These are phyloP conservation scores for Adelosebastes latens DNA, from an alignment of 2,797 vertebrate genomes.

Conservation along the genomic window DNA sequence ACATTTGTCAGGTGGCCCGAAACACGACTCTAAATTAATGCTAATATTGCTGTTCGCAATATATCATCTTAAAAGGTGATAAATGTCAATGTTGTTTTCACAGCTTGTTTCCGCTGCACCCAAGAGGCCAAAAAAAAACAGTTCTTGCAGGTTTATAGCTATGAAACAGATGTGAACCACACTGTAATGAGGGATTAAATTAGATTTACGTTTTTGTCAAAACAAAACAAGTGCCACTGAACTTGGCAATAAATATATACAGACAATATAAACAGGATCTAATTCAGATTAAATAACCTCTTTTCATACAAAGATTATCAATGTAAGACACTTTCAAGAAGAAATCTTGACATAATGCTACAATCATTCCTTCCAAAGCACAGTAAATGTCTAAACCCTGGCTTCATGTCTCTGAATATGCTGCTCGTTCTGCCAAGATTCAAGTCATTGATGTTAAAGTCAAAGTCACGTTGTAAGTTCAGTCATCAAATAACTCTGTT, in stretches of 20 bases:
- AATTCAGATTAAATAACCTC: neutral
- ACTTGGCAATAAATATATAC: neutral
- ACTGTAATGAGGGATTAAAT: neutral
- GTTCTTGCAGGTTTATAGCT: neutral
- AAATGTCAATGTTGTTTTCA: neutral
- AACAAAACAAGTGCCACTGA: neutral
- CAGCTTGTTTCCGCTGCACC: neutral
- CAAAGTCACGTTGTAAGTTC: neutral
- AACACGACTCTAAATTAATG: neutral
- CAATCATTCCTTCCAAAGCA: neutral
- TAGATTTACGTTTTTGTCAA: neutral
- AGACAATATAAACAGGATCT: neutral
- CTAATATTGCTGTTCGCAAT: neutral
- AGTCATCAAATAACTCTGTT: neutral
- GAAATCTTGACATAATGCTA: neutral
- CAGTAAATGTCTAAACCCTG: neutral
- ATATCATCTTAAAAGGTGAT: fast-evolving
- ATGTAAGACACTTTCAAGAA: neutral
- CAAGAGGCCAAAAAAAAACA: neutral
- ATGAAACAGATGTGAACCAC: neutral
- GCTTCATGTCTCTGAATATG: neutral
- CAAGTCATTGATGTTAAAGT: neutral
- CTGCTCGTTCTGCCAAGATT: neutral
- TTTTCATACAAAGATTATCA: neutral
- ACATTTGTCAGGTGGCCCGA: neutral